phyloP scores from a whole-genome alignment of 2,113 vertebrate genomes.

The Istiophorus platypterus region DNA sequence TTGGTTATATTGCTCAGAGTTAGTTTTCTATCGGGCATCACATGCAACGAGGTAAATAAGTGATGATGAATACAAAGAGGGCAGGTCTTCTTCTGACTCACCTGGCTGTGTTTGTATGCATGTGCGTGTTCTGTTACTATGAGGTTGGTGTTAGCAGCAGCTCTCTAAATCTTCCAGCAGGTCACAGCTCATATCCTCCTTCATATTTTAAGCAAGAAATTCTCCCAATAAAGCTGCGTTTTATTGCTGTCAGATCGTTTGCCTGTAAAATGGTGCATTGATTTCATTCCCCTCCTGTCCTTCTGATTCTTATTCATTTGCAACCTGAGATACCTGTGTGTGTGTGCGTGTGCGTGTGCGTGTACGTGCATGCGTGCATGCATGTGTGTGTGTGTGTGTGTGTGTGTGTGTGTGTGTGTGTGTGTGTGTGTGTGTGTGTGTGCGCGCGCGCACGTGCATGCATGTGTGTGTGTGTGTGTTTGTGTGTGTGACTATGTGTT shows the following conservation, averaged over 20 bases:
- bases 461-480: constrained; percentile 13
- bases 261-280: constrained; percentile 76
- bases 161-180: constrained; percentile 36
- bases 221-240: constrained; percentile 66
- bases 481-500: constrained; percentile 31
- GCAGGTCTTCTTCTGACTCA: constrained; percentile 26
- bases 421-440: neutral
- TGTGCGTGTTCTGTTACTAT: constrained; percentile 14
- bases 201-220: constrained; percentile 71
- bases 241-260: constrained; percentile 76
- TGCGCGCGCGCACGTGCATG: constrained; percentile 1
- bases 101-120: constrained; percentile 37
- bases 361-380: too few relatives aligned
- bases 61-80: constrained; percentile 46
- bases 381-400: constrained; percentile 2
- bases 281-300: constrained; percentile 60
- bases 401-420: neutral
- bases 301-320: constrained; percentile 65
- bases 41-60: neutral
- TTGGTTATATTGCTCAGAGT: constrained; percentile 38
- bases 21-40: constrained; percentile 43
- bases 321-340: constrained; percentile 20
- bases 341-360: neutral
- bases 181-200: constrained; percentile 69
- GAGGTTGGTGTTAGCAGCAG: constrained; percentile 5